Evolutionary conservation across 2,797 vertebrate species (phyloP).

Genomic region (Cacajao melanocephalus): DNA sequence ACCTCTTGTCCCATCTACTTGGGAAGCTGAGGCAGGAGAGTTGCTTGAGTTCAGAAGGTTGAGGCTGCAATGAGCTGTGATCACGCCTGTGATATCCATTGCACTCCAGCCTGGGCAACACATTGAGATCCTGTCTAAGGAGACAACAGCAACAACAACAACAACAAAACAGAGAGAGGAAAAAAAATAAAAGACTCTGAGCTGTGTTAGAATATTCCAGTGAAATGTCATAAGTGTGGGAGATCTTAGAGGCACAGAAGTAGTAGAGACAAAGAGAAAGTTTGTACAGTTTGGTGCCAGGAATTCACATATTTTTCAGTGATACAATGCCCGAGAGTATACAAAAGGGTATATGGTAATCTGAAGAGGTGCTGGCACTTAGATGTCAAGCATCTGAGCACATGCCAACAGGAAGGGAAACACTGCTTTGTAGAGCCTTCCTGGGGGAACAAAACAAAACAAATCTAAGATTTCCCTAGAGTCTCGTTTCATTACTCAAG

Average conservation of each 20-base stretch:
- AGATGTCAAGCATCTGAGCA: not conserved
- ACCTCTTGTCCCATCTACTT: not conserved
- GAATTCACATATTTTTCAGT: not conserved
- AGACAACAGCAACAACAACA: not conserved
- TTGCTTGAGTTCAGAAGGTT: not conserved
- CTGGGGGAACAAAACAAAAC: not conserved
- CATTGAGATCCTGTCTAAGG: not conserved
- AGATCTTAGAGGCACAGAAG: not conserved
- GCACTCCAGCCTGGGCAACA: not conserved
- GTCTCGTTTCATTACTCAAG: not conserved
- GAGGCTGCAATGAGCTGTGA: not conserved
- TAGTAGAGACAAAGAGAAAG: not conserved
- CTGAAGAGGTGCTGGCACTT: not conserved
- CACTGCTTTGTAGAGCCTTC: not conserved
- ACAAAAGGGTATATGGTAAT: not conserved
- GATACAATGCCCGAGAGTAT: not conserved
- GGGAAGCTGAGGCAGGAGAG: not conserved
- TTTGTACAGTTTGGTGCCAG: not conserved
- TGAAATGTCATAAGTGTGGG: not conserved
- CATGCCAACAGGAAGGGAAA: not conserved
- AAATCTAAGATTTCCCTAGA: constrained; percentile 29
- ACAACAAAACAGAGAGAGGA: not conserved
- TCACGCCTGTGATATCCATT: not conserved
- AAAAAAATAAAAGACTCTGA: not conserved
- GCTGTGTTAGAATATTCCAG: not conserved